Conservation (phyloP, 2,113 vertebrate species). For the Oncorhynchus nerka region DNA sequence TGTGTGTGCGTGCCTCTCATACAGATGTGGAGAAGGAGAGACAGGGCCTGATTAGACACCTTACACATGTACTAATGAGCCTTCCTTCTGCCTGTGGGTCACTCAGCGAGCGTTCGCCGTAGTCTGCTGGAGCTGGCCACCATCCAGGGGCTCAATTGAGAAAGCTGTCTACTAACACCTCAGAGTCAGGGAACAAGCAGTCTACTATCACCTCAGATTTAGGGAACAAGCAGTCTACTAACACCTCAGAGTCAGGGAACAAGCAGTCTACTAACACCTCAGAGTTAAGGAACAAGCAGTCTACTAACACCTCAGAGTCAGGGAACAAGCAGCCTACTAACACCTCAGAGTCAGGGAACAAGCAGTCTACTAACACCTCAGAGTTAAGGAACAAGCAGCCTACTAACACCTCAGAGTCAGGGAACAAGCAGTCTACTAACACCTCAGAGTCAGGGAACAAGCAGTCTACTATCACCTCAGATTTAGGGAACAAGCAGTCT, state of each 20-base stretch:
- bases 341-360: no score
- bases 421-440: no score
- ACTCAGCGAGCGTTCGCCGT: background rate
- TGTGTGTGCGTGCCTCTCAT: no score
- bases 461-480: no score
- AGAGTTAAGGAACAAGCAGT: no score
- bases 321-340: no score
- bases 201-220: no score
- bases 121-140: background rate
- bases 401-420: background rate
- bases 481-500: background rate
- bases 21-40: background rate
- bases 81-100: conserved; percentile 4
- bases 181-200: background rate
- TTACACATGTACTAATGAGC: conserved; percentile 15
- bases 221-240: background rate
- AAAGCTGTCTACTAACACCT: background rate
- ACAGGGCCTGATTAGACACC: conserved; percentile 1
- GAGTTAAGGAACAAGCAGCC: no score
- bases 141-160: background rate
- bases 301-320: no score
- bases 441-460: background rate
- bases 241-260: no score
- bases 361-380: no score
- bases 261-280: no score